Base-by-base conservation (phyloP, 2,113 vertebrate species). In the Empidonax traillii region DNA sequence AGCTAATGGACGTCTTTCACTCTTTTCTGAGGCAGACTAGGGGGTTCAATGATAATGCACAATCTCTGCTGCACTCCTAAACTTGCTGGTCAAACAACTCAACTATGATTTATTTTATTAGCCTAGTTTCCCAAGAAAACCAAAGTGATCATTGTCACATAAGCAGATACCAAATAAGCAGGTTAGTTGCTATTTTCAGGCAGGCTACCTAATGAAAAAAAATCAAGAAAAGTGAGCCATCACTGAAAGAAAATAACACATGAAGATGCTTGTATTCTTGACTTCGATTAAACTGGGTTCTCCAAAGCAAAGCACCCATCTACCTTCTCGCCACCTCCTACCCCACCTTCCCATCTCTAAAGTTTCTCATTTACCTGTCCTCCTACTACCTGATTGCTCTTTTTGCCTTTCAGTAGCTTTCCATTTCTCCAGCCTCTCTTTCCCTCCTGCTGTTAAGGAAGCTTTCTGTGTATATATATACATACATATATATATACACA, bases 1-100 rank as follows among this genome's bases (percentile, higher is more conserved):
- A 49, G n/a, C 31, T 0, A 0, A 35, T 14, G 18, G 23, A 53
- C 16, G 21, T 4, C 27, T 58, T 55, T 43, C 2, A 4, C 31
- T 35, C 31, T 67, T 52, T 47, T 30, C 68, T 9, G 4, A 61
- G 41, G 66, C 49, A 87, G 33, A 56, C 11, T 14, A 23, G 23
- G 19, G 10, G 6, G 31, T 66, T 78, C 59, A 59, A 10, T n/a
- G 33, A 33, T 10, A 41, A 51, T 4, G 17, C 17, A 59, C 39
- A 17, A 51, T 14, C 24, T 51, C 62, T 51, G 31, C 24, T 51
- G 44, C 33, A 47, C 44, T 59, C 63, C 47, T 35, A 19, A 59
- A 3, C 12, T 12, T 55, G 23, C 22, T 41, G 27, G 5, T 87
- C 46, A 56, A 75, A 75, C 31, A 47, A 52, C 39, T n/a, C 20